Conservation (phyloP, 2,888 invertebrate species). For the Ernsta delagoae region DNA sequence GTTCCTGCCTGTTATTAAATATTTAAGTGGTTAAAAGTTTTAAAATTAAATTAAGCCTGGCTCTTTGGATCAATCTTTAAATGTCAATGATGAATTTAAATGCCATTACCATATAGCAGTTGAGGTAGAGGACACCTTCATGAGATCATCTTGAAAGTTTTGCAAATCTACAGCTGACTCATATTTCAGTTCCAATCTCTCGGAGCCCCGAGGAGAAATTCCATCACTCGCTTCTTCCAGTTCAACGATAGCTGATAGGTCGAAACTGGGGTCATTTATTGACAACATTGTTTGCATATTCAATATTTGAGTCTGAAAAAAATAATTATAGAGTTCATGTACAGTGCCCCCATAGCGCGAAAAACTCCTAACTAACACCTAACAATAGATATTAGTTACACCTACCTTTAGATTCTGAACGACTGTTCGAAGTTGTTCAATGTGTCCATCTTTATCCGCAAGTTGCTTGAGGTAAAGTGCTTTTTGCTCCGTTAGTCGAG, state of each 20-base stretch:
- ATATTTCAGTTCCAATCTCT: constrained; percentile 71
- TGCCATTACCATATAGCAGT: constrained; percentile 65
- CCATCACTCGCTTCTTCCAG: constrained; percentile 72
- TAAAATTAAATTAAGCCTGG: no score
- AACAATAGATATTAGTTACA: no score
- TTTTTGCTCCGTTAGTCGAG: constrained; percentile 77
- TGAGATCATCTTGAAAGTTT: constrained; percentile 61
- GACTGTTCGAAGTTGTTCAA: constrained; percentile 74
- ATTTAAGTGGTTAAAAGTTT: no score
- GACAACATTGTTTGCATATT: constrained; percentile 79
- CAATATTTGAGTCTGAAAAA: constrained; percentile 69
- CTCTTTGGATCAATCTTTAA: no score
- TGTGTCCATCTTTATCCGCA: constrained; percentile 72
- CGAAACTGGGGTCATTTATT: constrained; percentile 76
- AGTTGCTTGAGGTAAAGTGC: constrained; percentile 67
- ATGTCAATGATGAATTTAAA: background rate
- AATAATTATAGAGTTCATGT: background rate
- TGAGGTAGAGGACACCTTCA: constrained; percentile 62
- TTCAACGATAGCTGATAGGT: constrained; percentile 78
- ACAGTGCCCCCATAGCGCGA: no score
- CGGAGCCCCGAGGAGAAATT: constrained; percentile 65
- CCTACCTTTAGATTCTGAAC: constrained; percentile 69
- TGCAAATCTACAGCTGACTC: constrained; percentile 67
- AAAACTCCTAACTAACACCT: no score
- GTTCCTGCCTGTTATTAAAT: constrained; percentile 83